phyloP scores from a whole-genome alignment of 2,113 vertebrate species.

The Tragulus kanchil region DNA sequence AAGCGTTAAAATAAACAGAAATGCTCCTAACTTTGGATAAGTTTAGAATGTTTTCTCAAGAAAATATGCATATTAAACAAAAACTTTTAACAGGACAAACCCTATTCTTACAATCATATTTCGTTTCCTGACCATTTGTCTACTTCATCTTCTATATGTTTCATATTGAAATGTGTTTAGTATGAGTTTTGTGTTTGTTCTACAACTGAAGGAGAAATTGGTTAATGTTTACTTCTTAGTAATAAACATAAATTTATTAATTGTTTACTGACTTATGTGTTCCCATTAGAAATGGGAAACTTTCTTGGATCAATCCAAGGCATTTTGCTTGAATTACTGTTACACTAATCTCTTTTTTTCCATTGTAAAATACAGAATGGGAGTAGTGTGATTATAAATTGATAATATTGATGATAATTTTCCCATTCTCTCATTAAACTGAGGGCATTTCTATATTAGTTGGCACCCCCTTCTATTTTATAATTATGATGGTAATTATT shows the following conservation, averaged over 20 bases:
- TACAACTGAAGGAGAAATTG: not conserved
- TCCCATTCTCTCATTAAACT: not conserved
- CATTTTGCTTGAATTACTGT: not conserved
- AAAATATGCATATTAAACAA: not conserved
- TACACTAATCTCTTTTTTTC: not conserved
- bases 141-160: not conserved
- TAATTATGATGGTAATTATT: not conserved
- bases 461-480: not conserved
- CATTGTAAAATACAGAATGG: not conserved
- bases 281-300: not conserved
- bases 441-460: not conserved
- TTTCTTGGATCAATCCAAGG: not conserved
- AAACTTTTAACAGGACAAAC: not conserved
- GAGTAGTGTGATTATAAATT: not conserved
- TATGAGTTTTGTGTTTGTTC: not conserved
- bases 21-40: constrained; percentile 26
- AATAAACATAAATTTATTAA: not conserved
- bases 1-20: not conserved
- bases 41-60: not conserved
- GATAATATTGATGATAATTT: not conserved
- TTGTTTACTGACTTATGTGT: not conserved
- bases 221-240: not conserved
- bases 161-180: not conserved
- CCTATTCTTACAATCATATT: not conserved
- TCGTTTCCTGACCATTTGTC: not conserved